phyloP scores from a whole-genome alignment of 2,888 invertebrate species.

The Brachycybe producta region DNA sequence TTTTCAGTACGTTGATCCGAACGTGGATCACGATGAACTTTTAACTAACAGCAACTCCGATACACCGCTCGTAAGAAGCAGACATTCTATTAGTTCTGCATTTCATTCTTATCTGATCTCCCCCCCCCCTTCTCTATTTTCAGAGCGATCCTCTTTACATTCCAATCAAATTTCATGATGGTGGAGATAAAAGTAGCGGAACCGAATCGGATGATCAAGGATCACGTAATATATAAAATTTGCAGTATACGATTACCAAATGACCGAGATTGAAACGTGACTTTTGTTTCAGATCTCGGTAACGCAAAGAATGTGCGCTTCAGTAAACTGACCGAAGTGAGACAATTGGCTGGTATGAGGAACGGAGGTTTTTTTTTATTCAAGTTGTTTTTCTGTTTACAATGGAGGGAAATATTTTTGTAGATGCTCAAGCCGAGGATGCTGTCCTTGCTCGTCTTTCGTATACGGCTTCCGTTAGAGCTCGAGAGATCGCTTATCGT shows the following conservation, averaged over 20 bases:
- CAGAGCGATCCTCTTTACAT: constrained; percentile 85
- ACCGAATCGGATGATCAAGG: constrained; percentile 76
- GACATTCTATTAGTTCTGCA: too few relatives aligned
- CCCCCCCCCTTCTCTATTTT: neutral
- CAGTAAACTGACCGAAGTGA: constrained; percentile 57
- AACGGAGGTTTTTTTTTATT: neutral
- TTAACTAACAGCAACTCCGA: too few relatives aligned
- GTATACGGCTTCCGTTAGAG: constrained; percentile 80
- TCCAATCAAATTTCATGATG: constrained; percentile 66
- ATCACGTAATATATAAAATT: constrained; percentile 25
- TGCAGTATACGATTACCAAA: too few relatives aligned
- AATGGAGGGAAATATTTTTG: constrained; percentile 6
- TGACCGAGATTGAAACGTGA: neutral
- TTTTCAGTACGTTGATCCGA: too few relatives aligned
- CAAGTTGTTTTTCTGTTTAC: neutral
- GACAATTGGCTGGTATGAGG: constrained; percentile 33
- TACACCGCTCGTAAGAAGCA: too few relatives aligned
- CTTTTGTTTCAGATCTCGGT: constrained; percentile 18
- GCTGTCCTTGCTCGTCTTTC: constrained; percentile 82
- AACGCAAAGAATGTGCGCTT: constrained; percentile 67
- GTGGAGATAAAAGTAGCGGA: constrained; percentile 51
- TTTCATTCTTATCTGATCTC: too few relatives aligned
- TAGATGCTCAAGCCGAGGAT: constrained; percentile 62
- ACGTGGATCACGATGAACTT: neutral
- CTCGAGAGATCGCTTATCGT: constrained; percentile 60